A percentile compares a stretch with the other conserved stretches of the same genome.
phyloP scores from a whole-genome alignment of 2,113 vertebrate genomes.

The cattle (Bos taurus) region ARS-UCD2.0 NC_037351.1:38377001-38377500 shows the following conservation, averaged over 20 bases:
- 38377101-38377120: background rate
- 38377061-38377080: background rate
- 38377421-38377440: background rate
- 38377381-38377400: background rate
- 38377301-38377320: background rate
- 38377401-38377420: background rate
- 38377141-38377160: background rate
- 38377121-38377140: background rate
- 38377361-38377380: background rate
- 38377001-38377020: background rate
- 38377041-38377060: background rate
- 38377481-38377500: constrained; percentile 79
- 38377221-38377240: background rate
- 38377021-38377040: background rate
- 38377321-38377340: background rate
- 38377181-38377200: background rate
- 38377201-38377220: background rate
- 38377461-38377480: fast-evolving
- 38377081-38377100: background rate
- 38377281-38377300: background rate
- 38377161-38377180: background rate
- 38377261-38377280: too few species aligned
- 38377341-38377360: background rate
- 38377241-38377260: background rate
- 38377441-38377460: background rate